Conservation (phyloP, 1,140 invertebrate genomes). For the Drosophila suzukii region DNA sequence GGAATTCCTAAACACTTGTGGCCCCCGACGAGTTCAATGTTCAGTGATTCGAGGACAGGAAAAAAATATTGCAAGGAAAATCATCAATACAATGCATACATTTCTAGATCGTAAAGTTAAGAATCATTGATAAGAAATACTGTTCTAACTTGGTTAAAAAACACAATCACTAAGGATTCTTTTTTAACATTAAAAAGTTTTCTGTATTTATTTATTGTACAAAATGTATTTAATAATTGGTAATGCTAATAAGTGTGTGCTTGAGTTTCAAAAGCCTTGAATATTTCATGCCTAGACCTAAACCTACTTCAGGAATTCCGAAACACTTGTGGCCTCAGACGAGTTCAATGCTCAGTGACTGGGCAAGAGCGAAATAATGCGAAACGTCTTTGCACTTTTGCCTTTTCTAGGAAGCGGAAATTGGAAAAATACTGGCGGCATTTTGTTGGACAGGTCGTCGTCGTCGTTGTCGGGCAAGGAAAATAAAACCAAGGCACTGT, state of each 20-base stretch:
- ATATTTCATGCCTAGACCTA: not conserved
- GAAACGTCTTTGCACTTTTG: constrained; percentile 41
- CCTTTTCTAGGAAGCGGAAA: constrained; percentile 57
- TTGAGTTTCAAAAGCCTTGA: too few relatives aligned
- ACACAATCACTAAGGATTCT: too few relatives aligned
- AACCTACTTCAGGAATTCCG: not conserved
- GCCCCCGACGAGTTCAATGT: constrained; percentile 14
- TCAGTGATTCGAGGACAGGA: not conserved
- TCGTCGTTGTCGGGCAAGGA: constrained; percentile 14
- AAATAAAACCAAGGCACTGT: constrained; percentile 25
- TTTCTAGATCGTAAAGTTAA: too few relatives aligned
- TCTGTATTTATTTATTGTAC: not conserved
- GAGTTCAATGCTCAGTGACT: constrained; percentile 19
- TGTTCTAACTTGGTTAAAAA: too few relatives aligned
- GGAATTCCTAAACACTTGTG: constrained; percentile 21
- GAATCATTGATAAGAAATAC: too few relatives aligned
- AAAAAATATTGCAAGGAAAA: too few relatives aligned
- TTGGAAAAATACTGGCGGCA: constrained; percentile 70
- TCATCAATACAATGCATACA: too few relatives aligned
- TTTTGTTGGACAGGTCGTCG: constrained; percentile 56
- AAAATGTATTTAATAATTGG: not conserved
- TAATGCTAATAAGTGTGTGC: not conserved
- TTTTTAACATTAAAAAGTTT: too few relatives aligned
- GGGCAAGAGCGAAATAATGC: constrained; percentile 30
- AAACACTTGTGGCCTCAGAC: constrained; percentile 22